Evolutionary conservation across 2,888 invertebrate genomes (phyloP).

Genomic region (Heteropelma amictum): DNA sequence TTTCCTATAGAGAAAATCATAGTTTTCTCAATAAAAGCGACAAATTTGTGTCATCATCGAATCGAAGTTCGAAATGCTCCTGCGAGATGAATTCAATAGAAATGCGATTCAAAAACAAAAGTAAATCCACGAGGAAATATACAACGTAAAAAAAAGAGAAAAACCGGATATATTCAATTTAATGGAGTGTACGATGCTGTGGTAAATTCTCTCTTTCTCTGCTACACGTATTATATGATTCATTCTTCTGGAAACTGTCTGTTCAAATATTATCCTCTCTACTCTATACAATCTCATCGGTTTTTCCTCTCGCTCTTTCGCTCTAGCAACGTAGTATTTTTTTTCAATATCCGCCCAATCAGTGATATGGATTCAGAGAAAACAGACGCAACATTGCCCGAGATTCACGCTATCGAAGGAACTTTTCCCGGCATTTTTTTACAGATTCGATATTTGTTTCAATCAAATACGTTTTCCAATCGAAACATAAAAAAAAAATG

Average conservation of each 20-base stretch:
- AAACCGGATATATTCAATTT: constrained; percentile 40
- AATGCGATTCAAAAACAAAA: constrained; percentile 50
- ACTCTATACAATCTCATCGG: constrained; percentile 23
- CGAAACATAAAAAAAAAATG: neutral
- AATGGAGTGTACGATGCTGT: constrained; percentile 45
- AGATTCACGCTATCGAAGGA: neutral
- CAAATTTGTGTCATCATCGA: neutral
- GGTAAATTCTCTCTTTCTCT: constrained; percentile 35
- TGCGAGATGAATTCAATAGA: constrained; percentile 16
- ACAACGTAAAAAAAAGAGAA: constrained; percentile 13
- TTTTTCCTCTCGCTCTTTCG: neutral
- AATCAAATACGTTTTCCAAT: neutral
- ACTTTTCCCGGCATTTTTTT: too few species aligned
- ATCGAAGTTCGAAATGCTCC: neutral
- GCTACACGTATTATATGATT: constrained; percentile 16
- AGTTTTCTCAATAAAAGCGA: neutral
- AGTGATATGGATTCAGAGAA: neutral
- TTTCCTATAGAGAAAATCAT: too few species aligned
- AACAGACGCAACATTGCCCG: neutral
- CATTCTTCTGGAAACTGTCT: constrained; percentile 47
- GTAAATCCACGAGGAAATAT: constrained; percentile 36
- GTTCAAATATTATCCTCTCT: constrained; percentile 49
- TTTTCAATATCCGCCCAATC: constrained; percentile 39
- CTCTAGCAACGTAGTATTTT: neutral
- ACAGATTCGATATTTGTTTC: neutral